Evolutionary conservation across 1,140 invertebrate species (phyloP).

Genomic region (Microplitis demolitor): DNA sequence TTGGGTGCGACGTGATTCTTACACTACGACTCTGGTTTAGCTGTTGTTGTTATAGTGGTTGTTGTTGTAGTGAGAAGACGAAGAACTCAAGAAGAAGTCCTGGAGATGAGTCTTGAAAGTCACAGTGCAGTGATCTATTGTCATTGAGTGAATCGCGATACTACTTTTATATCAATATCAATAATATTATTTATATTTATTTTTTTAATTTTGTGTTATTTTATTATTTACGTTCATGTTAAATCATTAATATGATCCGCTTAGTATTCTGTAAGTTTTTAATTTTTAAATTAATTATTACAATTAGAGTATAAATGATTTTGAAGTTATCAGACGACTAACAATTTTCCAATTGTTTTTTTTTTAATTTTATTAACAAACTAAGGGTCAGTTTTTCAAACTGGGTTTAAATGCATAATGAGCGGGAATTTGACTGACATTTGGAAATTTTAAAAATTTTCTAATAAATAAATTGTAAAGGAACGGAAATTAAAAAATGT

Average conservation of each 20-base stretch:
- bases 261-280: not conserved
- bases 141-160: conserved; percentile 26
- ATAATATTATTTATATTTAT: not conserved
- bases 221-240: not conserved
- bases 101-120: conserved; percentile 30
- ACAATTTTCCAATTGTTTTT: too few relatives aligned
- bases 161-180: not conserved
- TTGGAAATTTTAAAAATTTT: too few relatives aligned
- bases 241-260: not conserved
- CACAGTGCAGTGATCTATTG: conserved; percentile 49
- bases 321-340: too few relatives aligned
- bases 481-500: too few relatives aligned
- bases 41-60: too few relatives aligned
- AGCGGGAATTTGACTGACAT: too few relatives aligned
- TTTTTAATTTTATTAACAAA: too few relatives aligned
- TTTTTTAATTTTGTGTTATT: not conserved
- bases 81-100: conserved; percentile 31
- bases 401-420: too few relatives aligned
- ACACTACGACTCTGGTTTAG: too few relatives aligned
- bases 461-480: too few relatives aligned
- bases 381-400: too few relatives aligned
- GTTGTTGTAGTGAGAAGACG: conserved; percentile 15
- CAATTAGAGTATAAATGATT: not conserved
- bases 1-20: conserved; percentile 35
- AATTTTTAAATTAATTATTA: not conserved